Percentiles rank a stretch among this genome's conserved stretches.
Conservation (phyloP, 1,140 invertebrate genomes). For the Bacillus rossius region DNA sequence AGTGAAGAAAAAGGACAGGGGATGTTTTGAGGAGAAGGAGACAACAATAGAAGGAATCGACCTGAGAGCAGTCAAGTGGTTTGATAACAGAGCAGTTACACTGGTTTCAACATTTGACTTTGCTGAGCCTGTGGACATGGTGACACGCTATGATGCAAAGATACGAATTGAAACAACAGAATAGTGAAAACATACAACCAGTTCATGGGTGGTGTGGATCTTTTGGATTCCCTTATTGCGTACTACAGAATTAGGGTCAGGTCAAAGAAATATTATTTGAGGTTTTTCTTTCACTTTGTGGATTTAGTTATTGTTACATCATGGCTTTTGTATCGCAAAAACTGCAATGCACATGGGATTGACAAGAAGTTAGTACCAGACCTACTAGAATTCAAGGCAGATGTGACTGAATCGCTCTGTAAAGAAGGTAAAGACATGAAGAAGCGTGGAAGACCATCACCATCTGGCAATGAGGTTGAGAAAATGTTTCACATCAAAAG, state of each 20-base stretch:
- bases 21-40: conserved; percentile 2
- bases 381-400: conserved; percentile 5
- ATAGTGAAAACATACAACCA: conserved; percentile 18
- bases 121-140: too few relatives aligned
- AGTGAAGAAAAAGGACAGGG: conserved; percentile 1
- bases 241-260: conserved; percentile 19
- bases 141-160: too few relatives aligned
- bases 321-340: conserved; percentile 17
- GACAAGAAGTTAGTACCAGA: neutral
- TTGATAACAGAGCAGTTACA: conserved; percentile 4
- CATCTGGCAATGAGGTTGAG: neutral
- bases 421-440: neutral
- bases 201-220: conserved; percentile 21
- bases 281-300: conserved; percentile 15
- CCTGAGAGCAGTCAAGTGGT: conserved; percentile 6
- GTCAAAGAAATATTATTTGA: conserved; percentile 22
- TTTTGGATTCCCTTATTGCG: conserved; percentile 20
- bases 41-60: conserved; percentile 3
- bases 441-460: neutral
- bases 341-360: conserved; percentile 7
- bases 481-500: neutral
- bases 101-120: too few relatives aligned
- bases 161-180: too few relatives aligned
- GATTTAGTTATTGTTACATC: conserved; percentile 15
- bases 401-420: conserved; percentile 1